phyloP scores from a whole-genome alignment of 2,113 vertebrate species.

The Tragelaphus scriptus region DNA sequence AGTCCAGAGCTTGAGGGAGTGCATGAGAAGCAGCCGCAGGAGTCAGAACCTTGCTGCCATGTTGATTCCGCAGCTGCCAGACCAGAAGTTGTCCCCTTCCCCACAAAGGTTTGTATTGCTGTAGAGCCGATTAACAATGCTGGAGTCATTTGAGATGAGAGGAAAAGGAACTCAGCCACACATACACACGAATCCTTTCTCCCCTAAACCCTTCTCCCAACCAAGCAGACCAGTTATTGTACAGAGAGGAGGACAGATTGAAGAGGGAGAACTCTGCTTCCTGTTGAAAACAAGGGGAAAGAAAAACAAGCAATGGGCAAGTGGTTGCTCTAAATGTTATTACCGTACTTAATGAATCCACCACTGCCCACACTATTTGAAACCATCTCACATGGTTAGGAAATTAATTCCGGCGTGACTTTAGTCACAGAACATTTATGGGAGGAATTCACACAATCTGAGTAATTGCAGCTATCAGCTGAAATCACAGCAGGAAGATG shows the following conservation, averaged over 20 bases:
- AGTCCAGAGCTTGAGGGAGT: background rate
- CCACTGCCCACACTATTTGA: background rate
- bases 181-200: background rate
- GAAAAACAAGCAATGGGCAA: background rate
- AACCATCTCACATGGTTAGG: slow-evolving; percentile 55
- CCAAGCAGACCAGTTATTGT: background rate
- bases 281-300: background rate
- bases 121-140: background rate
- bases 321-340: background rate
- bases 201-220: background rate
- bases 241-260: background rate
- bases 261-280: background rate
- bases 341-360: slow-evolving; percentile 32
- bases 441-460: slow-evolving; percentile 43
- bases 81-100: background rate
- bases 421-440: slow-evolving; percentile 48
- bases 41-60: background rate
- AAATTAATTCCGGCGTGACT: slow-evolving; percentile 55
- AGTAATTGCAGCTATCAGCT: slow-evolving; percentile 57
- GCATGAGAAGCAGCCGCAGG: background rate
- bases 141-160: background rate
- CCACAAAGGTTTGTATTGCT: background rate
- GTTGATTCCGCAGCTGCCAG: background rate
- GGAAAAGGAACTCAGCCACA: background rate
- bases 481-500: slow-evolving; percentile 34